Conservation (phyloP, 2,113 vertebrate species). For the Apaloderma vittatum region DNA sequence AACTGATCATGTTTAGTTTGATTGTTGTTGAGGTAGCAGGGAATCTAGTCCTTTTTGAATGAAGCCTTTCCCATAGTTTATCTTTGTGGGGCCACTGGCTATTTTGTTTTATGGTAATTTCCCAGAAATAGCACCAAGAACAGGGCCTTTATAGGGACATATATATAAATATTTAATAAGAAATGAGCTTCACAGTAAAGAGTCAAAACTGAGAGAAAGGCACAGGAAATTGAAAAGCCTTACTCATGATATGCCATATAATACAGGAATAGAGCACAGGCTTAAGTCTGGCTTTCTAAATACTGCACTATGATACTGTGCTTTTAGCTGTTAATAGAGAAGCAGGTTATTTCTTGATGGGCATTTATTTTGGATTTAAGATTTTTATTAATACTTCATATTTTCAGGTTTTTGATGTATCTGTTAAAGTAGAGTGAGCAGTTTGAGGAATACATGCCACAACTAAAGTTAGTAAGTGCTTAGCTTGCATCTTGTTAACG, state of each 20-base stretch:
- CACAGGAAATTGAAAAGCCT: constrained; percentile 47
- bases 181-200: not conserved
- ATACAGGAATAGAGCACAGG: not conserved
- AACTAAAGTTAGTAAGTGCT: not conserved
- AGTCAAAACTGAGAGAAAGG: not conserved
- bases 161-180: not conserved
- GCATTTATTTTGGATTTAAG: not conserved
- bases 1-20: not conserved
- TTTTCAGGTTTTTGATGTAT: not conserved
- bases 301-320: not conserved
- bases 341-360: not conserved
- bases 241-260: constrained; percentile 23
- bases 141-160: not conserved
- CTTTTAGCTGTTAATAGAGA: not conserved
- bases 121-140: not conserved
- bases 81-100: not conserved
- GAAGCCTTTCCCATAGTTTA: not conserved
- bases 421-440: not conserved
- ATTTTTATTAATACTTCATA: not conserved
- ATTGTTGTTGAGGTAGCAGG: not conserved
- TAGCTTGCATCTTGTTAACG: not conserved
- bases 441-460: not conserved
- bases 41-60: not conserved
- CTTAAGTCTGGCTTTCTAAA: not conserved
- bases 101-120: not conserved